phyloP scores from a whole-genome alignment of 2,888 invertebrate genomes.

The Conchocele bisecta region DNA sequence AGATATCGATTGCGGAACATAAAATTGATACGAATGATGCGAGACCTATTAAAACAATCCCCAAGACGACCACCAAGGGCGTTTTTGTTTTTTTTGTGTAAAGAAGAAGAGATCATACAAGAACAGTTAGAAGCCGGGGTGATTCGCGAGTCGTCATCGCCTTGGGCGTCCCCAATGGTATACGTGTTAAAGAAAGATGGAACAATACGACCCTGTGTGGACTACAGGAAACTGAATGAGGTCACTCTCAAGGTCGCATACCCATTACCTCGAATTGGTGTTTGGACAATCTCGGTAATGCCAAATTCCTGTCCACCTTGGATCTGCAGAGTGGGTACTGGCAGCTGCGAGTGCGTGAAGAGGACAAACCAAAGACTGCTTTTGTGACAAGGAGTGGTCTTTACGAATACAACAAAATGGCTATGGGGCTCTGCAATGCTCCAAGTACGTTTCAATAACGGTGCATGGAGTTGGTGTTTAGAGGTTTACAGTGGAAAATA shows the following conservation, averaged over 20 bases:
- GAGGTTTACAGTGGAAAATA: too few relatives aligned
- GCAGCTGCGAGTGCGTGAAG: too few relatives aligned
- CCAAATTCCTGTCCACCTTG: too few relatives aligned
- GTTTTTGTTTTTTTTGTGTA: constrained; percentile 8
- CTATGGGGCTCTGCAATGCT: too few relatives aligned
- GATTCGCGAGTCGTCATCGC: constrained; percentile 11
- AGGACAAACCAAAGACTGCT: too few relatives aligned
- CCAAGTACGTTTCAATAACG: too few relatives aligned
- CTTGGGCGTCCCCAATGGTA: constrained; percentile 16
- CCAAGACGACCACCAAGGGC: constrained; percentile 23
- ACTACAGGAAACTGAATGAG: constrained; percentile 12
- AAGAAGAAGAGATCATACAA: constrained; percentile 20
- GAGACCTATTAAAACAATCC: constrained; percentile 18
- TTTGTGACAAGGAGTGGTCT: too few relatives aligned
- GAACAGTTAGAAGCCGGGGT: constrained; percentile 24
- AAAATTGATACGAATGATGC: constrained; percentile 12
- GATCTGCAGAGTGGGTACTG: too few relatives aligned
- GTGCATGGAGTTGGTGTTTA: too few relatives aligned
- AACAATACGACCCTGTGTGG: background rate
- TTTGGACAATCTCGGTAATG: too few relatives aligned
- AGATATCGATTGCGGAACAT: constrained; percentile 19
- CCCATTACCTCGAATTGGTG: constrained; percentile 12
- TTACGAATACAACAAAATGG: too few relatives aligned
- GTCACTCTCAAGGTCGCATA: constrained; percentile 14
- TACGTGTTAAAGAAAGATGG: constrained; percentile 18